Evolutionary conservation across 1,140 invertebrate species (phyloP), one percentile per base, ranked within the genome.

Genomic region (Cotesia glomerata): DNA sequence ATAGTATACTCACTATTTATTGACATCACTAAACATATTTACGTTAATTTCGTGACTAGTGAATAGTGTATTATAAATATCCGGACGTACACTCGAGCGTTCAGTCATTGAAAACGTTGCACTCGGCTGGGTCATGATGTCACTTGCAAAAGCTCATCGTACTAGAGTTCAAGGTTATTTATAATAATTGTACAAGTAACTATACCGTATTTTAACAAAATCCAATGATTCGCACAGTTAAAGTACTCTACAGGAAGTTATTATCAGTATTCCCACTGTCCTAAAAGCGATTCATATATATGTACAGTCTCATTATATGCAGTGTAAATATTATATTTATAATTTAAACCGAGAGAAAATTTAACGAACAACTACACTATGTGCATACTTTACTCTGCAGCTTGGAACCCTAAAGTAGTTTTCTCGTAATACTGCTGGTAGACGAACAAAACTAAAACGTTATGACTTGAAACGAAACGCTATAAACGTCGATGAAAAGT

Each of bases 261-360:
- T 35, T 69, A 67, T 71, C 76, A 75, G 79, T 77, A 70, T 76
- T 78, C 79, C 77, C 79, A 78, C 79, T 78, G 69, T 76, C n/a
- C 45, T 4, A 9, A 3, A 32, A n/a, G 9, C 35, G 52, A 11
- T 58, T 4, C 9, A n/a, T 8, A 13, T 63, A 63, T 7, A 63
- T 13, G n/a, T 36, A 11, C 34, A 56, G 54, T 26, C 1, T 26
- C 26, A 26, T 26, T 26, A 56, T 14, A 18, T 13, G 13, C 52
- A 9, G 39, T 7, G 39, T 45, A 45, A 45, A 45, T 9, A 7
- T 39, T 8, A 39, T 45, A 45, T 11, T 8, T 45, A 11, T 45
- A 45, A 2, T 45, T 8, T 45, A 9, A 45, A 45, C 39, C 7
- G 5, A 45, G 39, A 45, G 39, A 45, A 45, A 45, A 45, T 45